Base-by-base conservation (phyloP, 2,797 vertebrate genomes). In the Girardinus metallicus region DNA sequence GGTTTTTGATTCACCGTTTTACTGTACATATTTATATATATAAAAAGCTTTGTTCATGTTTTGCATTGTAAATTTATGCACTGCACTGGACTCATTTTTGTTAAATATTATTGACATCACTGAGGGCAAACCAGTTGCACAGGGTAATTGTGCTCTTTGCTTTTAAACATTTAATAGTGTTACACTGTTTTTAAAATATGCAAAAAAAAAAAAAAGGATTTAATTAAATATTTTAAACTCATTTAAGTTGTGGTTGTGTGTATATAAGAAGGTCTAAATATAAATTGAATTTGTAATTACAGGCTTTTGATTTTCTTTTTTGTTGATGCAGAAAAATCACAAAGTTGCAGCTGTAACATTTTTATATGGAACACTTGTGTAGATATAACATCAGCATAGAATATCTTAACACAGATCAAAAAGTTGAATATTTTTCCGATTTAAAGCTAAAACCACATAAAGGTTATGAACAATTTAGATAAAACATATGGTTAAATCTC, bases 131-230 rank as follows among this genome's bases (percentile, higher is more conserved):
- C 92, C 10, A 80, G 31, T 74, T 86, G 84, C 79, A 92, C 88
- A 85, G 81, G 85, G 84, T 84, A 66, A 70, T 66, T 80, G 43
- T 89, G 64, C 88, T 75, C 2, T 86, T 77, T 83, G 76, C 73
- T 66, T 78, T 85, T 73, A 39, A 84, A 88, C 21, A 74, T 86
- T 60, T 74, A 41, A 85, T 76, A 93, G 86, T 91, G 87, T 91
- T 92, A 87, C 64, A 76, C 78, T 90, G 83, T 91, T 90, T 86
- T 89, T 83, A 83, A 85, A 91, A 81, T 87, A 76, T 86, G 79
- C 15, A 84, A 46, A 4, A n/a, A n/a, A 81, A 79, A 79, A 77
- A 84, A 87, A 72, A 51, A 51, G 4, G 41, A 29, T 85, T 84
- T 62, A 76, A 92, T 91, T 90, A 93, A 93, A 94, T 80, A 39